phyloP scores from a whole-genome alignment of 2,888 invertebrate species.

The Elgonia sp. region DNA sequence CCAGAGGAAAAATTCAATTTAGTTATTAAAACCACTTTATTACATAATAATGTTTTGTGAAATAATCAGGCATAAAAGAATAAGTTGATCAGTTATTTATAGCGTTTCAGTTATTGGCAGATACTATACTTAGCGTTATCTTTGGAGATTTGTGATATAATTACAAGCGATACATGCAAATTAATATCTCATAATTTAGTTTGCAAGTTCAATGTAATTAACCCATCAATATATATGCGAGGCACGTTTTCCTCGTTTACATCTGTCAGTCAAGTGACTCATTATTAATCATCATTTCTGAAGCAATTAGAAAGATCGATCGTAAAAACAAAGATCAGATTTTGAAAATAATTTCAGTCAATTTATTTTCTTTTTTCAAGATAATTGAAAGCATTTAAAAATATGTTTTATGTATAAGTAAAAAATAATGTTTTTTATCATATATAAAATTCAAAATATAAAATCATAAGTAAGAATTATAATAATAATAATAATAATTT shows the following conservation, averaged over 20 bases:
- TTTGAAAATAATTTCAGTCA: conserved; percentile 1
- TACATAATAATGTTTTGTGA: too few species aligned
- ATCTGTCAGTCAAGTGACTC: conserved; percentile 14
- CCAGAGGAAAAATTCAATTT: too few species aligned
- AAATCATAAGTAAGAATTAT: too few species aligned
- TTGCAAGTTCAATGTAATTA: conserved; percentile 36
- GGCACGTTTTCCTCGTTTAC: conserved; percentile 34
- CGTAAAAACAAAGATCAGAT: neutral
- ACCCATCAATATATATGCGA: conserved; percentile 9
- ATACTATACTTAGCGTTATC: conserved; percentile 22
- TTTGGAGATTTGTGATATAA: conserved; percentile 33
- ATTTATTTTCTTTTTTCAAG: too few species aligned
- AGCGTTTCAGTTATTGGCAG: neutral
- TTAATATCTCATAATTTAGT: conserved; percentile 24
- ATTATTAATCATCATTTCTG: conserved; percentile 15
- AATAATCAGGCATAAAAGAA: too few species aligned
- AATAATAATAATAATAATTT: too few species aligned
- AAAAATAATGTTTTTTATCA: too few species aligned
- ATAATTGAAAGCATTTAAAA: too few species aligned
- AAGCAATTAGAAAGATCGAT: neutral
- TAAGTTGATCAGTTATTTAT: neutral
- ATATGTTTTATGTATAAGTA: too few species aligned
- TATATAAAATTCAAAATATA: too few species aligned
- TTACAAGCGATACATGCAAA: conserved; percentile 44
- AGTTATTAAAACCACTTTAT: too few species aligned